Evolutionary conservation across 1,140 invertebrate genomes (phyloP), one percentile per base, ranked within the genome.

Genomic region (Theocolax elegans): DNA sequence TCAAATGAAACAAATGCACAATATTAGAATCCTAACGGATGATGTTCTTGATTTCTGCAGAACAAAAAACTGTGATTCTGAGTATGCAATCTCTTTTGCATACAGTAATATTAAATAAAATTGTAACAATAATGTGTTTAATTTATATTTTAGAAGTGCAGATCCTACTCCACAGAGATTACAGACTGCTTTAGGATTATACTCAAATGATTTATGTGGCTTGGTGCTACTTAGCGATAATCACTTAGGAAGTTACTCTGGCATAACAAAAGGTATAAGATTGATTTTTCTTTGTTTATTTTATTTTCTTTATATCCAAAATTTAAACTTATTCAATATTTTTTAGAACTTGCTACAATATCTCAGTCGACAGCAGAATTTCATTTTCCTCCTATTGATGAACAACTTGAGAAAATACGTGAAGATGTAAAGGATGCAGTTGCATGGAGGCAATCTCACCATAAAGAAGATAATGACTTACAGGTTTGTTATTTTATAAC

Each of bases 1-100:
- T 2, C 97, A 99, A 86, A 90, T 99, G 85, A 99, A 99, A 86
- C 96, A 98, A 79, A 99, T 97, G 88, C 97, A 99, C 84, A 99
- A 99, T 86, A 92, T 99, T 73, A 88, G 97, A 58, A 91, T 99
- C 63, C 86, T 98, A 8, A 93, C 94, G 72, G 92, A 92, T 12
- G 91, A 97, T 85, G 89, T 94, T 29, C 88, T 97, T 73, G 94
- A 97, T 78, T 89, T 98, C 71, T 97, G 96, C 82, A 88, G 89
- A 46, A 85, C 89, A 13, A 87, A 88, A 72, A 87, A 88, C 67
- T 86, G 85, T 42, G 88, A 90, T 74, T 81, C 79, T 40, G 80
- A 83, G 85, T 86, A 77, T 15, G 65, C 71, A 35, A n/a, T n/a
- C n/a, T n/a, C n/a, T n/a, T n/a, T n/a, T n/a, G n/a, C n/a, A n/a